phyloP scores from a whole-genome alignment of 2,113 vertebrate genomes.

The Baryphthengus martii region DNA sequence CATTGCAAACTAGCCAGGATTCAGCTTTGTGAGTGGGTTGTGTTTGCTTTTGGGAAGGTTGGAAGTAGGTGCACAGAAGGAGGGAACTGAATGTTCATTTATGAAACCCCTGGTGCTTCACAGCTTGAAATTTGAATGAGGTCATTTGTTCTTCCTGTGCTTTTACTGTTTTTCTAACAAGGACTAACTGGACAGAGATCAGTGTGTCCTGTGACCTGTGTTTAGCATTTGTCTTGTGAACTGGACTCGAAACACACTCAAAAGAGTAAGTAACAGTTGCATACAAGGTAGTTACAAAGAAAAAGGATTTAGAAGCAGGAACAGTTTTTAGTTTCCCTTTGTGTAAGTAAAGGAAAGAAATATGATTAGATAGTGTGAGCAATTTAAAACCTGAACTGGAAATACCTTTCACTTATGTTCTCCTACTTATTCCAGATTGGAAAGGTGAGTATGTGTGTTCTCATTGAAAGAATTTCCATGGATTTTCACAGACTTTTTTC shows the following conservation, averaged over 20 bases:
- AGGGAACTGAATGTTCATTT: neutral
- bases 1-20: neutral
- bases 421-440: neutral
- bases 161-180: neutral
- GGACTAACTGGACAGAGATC: neutral
- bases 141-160: neutral
- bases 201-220: neutral
- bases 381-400: neutral
- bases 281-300: neutral
- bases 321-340: neutral
- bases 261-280: neutral
- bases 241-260: neutral
- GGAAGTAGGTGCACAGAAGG: too few relatives aligned
- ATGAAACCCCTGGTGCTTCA: neutral
- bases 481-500: neutral
- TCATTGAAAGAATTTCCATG: neutral
- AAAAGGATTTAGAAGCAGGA: neutral
- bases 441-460: neutral
- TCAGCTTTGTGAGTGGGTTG: neutral
- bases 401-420: neutral
- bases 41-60: accelerated
- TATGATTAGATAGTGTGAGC: neutral
- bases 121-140: neutral
- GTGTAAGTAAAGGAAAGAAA: neutral
- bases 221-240: neutral